phyloP scores from a whole-genome alignment of 2,113 vertebrate species.

The Corvus moneduloides region DNA sequence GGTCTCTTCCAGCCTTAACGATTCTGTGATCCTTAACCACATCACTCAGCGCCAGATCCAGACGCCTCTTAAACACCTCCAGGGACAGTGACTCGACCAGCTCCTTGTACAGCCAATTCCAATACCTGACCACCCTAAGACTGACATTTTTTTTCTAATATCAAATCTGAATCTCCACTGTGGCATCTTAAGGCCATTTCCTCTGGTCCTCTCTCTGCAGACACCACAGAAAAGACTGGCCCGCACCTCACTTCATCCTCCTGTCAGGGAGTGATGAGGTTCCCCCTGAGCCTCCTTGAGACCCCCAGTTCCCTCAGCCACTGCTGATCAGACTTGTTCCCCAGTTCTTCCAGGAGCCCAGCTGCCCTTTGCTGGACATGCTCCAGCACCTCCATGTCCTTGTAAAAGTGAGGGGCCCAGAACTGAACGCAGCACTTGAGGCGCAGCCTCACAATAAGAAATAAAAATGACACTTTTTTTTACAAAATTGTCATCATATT shows the following conservation, averaged over 20 bases:
- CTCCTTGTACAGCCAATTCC: background rate
- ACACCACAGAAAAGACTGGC: rapidly evolving
- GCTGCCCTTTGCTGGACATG: background rate
- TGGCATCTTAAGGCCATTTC: background rate
- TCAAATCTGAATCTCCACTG: background rate
- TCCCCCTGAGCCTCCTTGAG: background rate
- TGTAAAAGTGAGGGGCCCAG: background rate
- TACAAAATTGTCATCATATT: background rate
- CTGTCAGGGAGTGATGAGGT: background rate
- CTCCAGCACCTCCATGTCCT: background rate
- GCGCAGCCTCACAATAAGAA: background rate
- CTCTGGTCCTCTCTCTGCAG: background rate
- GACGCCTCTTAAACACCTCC: too few species aligned
- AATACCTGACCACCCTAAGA: too few species aligned
- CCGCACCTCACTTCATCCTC: background rate
- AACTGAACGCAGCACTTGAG: background rate
- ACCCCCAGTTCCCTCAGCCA: too few species aligned
- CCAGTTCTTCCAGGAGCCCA: too few species aligned
- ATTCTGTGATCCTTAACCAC: background rate
- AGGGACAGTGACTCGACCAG: background rate
- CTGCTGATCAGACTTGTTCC: background rate
- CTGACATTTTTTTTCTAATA: background rate
- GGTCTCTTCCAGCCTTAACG: background rate
- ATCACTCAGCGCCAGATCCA: background rate
- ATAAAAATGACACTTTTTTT: background rate